Evolutionary conservation across 2,888 invertebrate species (phyloP), one percentile per base, ranked within the genome.

Genomic region (Heliconius cydno): DNA sequence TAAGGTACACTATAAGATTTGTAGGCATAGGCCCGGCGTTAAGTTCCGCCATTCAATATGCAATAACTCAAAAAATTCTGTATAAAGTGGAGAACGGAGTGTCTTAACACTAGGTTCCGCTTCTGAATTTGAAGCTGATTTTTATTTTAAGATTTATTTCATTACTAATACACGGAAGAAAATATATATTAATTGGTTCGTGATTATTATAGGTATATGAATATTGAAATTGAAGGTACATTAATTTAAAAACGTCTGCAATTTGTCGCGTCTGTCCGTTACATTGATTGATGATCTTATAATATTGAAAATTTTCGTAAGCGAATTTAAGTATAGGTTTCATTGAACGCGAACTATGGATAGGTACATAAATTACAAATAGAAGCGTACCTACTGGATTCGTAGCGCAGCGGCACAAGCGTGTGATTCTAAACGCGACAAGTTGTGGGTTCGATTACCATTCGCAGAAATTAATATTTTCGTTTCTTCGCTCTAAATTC

Each of bases 221-320:
- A 41, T 82, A 86, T 86, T 85, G 86, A 84, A 83, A 81, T 81
- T 82, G 81, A 84, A 83, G 86, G 78, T 80, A 75, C 79, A 83
- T 81, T 81, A 85, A 83, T 85, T 82, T 84, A 82, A 82, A 74
- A 77, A 79, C 79, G 83, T 84, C 83, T 82, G 83, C 84, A 84
- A 82, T 85, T 82, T 84, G 86, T 63, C 65, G 28, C 28, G 65
- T 66, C 63, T 75, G 76, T 80, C 81, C 68, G 71, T 76, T 73
- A 79, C 67, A 41, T 68, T 80, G 80, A 81, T 81, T 81, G 78
- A 80, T 81, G 76, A 66, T 68, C 38, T 30, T 79, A 76, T 52
- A 76, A 76, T 34, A 71, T 60, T 66, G 34, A 67, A 52, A 38
- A 30, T 70, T 81, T 80, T 78, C 57, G 76, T 80, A 68, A 72